Percentiles rank a stretch among this genome's conserved stretches.
Evolutionary conservation across 2,888 invertebrate genomes (phyloP).

Genomic region (Gandaritis pyraliata): DNA sequence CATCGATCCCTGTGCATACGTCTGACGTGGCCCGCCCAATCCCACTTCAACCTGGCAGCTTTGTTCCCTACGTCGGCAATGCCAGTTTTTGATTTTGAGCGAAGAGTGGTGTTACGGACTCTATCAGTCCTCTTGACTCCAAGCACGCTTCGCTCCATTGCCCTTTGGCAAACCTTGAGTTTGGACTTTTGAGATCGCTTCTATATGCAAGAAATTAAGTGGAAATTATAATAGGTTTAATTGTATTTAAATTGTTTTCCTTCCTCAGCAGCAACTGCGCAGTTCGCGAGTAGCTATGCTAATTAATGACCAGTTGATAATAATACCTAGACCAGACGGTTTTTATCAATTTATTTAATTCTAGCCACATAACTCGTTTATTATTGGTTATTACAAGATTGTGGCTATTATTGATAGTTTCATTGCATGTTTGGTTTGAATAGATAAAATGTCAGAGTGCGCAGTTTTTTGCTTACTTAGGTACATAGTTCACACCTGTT

Average conservation of each 20-base stretch:
- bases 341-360: constrained; percentile 33
- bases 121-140: too few species aligned
- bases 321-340: constrained; percentile 47
- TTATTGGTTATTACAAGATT: constrained; percentile 5
- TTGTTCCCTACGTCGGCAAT: too few species aligned
- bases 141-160: too few species aligned
- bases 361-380: constrained; percentile 12
- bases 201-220: constrained; percentile 1
- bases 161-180: too few species aligned
- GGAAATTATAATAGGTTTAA: constrained; percentile 40
- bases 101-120: too few species aligned
- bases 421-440: constrained; percentile 2
- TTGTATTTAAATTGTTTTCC: constrained; percentile 53
- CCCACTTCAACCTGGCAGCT: too few species aligned
- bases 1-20: too few species aligned
- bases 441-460: constrained; percentile 1
- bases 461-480: background rate
- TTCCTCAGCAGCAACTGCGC: constrained; percentile 50
- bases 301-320: constrained; percentile 55
- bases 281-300: constrained; percentile 47
- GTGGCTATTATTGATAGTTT: constrained; percentile 2
- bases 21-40: too few species aligned
- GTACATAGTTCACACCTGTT: too few species aligned
- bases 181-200: too few species aligned
- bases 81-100: too few species aligned